Base-by-base conservation (phyloP, 2,113 vertebrate genomes). In the Mobula birostris region DNA sequence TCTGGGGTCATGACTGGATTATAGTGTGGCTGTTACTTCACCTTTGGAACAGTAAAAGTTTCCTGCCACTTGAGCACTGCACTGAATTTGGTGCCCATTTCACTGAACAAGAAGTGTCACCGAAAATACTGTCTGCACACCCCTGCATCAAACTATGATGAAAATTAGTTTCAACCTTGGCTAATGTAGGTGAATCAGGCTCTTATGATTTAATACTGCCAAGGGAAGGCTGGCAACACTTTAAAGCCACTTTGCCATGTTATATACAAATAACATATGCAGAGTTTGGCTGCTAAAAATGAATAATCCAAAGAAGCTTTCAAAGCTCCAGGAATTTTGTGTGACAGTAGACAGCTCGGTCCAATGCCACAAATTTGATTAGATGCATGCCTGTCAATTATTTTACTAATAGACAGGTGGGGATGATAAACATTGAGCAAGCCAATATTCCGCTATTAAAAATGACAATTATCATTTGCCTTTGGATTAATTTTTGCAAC, bases 331-430 rank as follows among this genome's bases (percentile, higher is more conserved):
- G 85, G 24, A 63, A 88, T 32, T 63, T n/a, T 88, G 58, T 17
- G n/a, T 61, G 27, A 17, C 6, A 14, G 58, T 63, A 63, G 21
- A 87, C 40, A 56, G 82, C 24, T 29, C 80, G 48, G 7, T 27
- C 56, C 48, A 27, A 58, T 85, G 21, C 2, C 27, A 58, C 56
- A 85, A 24, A 88, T 88, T 88, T 27, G n/a, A 88, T 66, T 88
- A 88, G 85, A 88, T 88, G n/a, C 63, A n/a, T 24, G 58, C 58
- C 85, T 88, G 85, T 32, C 85, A 63, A 12, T 88, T 58, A 88
- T 88, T 88, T 88, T 63, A 66, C 27, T 88, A 58, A n/a, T n/a
- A 5, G 85, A 74, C 70, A 74, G 58, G 12, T 27, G 82, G 77
- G 27, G 19, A 66, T 88, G 85, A 17, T 88, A 61, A 61, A 17